Base-by-base conservation (phyloP, 2,888 invertebrate species). In the Cheilosia impressa region DNA sequence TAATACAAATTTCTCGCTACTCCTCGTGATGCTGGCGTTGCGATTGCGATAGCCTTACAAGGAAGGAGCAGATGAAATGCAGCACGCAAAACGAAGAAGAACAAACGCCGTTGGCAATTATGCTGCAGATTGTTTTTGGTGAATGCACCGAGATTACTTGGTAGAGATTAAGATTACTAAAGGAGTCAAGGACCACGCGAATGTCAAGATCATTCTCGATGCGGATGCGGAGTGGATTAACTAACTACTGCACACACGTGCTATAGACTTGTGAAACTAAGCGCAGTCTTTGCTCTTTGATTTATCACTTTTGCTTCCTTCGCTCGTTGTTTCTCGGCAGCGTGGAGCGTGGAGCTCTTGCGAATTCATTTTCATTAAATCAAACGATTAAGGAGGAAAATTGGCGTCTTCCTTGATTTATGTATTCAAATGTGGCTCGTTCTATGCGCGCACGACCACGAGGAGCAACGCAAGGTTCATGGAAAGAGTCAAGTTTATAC, bases 161-260 rank as follows among this genome's bases (percentile, higher is more conserved):
- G 60, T 47, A 83, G 10, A 83, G 79, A 84, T 84, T 75, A 73
- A 69, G 57, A 65, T 76, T 63, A 24, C 52, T 52, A 52, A 27
- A 72, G 63, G 50, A 83, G 78, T 83, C 71, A 79, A 73, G 66
- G 79, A 72, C 83, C 73, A 75, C 27, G 63, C 53, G 57, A 75
- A 79, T 65, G 83, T 79, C 79, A 75, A 78, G 83, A 78, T 78
- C 73, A 73, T 73, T 57, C 69, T 52, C 71, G 62, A 58, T 52
- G 71, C 15, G 45, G 57, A 77, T 50, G 45, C 27, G 13, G n/a
- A 10, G 13, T 50, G 58, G 65, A 73, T 75, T 75, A 75, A 75
- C 75, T 65, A 53, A 68, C 66, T 57, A 58, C 50, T 57, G 57
- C 66, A 41, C 65, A 31, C 31, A 9, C 27, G 57, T 57, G 73